Base-by-base conservation (phyloP, 2,113 vertebrate genomes). In the Phylloscopus trochiloides region DNA sequence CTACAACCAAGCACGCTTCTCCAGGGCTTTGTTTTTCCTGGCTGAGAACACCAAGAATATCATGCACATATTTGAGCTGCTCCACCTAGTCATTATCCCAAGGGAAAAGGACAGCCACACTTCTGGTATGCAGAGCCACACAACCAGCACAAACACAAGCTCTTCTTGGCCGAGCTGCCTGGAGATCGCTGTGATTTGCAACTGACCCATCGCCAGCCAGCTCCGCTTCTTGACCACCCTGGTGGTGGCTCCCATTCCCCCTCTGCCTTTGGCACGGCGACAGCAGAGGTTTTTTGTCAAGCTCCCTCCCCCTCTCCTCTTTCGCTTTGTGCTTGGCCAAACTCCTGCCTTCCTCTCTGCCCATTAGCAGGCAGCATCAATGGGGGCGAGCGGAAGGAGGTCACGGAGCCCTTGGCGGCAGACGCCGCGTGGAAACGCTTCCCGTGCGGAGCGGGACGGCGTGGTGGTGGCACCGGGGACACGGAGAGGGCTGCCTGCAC, bases 11-110 rank as follows among this genome's bases (percentile, higher is more conserved):
- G 80, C 58, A 75, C 6, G 12, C 65, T 84, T 91, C 65, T 80
- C 54, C 32, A 43, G 62, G 29, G 48, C 42, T 96, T 90, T 88
- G 61, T 89, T 82, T 92, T 95, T 84, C 86, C 93, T 95, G 91
- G 91, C 86, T 72, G 59, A 32, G 54, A 88, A 75, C 50, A 86
- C 40, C 87, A 96, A 61, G 82, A 93, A 93, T 80, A 88, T 78
- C 79, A 92, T 15, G 61, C 80, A 85, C 83, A 61, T 74, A 92
- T 81, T 86, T 88, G 75, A 91, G 79, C 54, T 58, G 68, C 51
- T 91, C 95, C 96, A 97, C 93, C 93, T 96, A 97, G 58, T 93
- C 90, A 91, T 92, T 94, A 94, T 62, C 86, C 83, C 14, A 0
- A 86, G 91, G 88, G 92, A 94, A 93, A 89, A 88, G 78, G 96